These are phyloP conservation scores for Poecilia wingei DNA, from an alignment of 2,797 vertebrate genomes.

Conservation along the genomic window DNA sequence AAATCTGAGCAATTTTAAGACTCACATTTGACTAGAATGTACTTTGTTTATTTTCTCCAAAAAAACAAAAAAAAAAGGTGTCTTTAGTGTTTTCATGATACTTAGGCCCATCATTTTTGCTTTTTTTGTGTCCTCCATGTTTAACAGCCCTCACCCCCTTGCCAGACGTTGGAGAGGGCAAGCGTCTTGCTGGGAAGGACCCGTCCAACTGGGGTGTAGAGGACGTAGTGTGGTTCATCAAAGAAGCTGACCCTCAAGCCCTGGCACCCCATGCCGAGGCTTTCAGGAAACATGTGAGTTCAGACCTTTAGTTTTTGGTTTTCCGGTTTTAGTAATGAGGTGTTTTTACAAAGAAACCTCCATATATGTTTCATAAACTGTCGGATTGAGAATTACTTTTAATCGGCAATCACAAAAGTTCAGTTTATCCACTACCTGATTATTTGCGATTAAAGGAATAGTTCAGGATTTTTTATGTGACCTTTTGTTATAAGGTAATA, in stretches of 20 bases:
- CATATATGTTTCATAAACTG: neutral
- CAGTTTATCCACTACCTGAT: neutral
- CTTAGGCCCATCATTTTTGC: constrained; percentile 5
- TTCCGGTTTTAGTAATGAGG: neutral
- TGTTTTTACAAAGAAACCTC: neutral
- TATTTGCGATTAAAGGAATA: neutral
- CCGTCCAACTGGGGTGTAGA: constrained; percentile 93
- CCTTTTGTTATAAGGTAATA: neutral
- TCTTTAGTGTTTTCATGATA: neutral
- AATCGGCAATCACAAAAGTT: neutral
- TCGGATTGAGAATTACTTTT: neutral
- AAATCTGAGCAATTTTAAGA: neutral
- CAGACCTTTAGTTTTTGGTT: neutral
- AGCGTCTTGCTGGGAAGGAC: constrained; percentile 84
- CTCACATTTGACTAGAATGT: neutral
- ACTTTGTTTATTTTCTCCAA: neutral
- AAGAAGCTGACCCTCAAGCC: constrained; percentile 94
- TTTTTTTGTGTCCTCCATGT: neutral
- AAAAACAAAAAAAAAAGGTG: neutral
- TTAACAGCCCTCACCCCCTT: constrained; percentile 85
- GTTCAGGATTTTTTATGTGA: neutral
- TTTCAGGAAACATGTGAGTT: constrained; percentile 94
- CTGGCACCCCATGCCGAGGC: constrained; percentile 92
- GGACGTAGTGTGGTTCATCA: constrained; percentile 94
- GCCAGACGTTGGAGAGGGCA: constrained; percentile 79